Evolutionary conservation across 2,888 invertebrate genomes (phyloP), one percentile per base, ranked within the genome.

Genomic region (Drosophila koepferae): DNA sequence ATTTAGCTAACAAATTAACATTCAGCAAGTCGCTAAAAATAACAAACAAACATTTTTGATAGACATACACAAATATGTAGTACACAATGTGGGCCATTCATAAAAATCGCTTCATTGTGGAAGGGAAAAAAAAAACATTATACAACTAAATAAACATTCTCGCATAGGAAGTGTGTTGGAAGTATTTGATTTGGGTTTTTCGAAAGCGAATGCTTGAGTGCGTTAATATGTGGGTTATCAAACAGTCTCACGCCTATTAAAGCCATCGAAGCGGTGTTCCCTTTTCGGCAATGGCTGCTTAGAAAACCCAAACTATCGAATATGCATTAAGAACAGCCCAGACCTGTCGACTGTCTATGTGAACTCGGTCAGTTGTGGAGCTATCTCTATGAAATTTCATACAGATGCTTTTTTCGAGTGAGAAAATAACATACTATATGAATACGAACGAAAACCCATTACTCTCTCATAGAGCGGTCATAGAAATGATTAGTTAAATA

Each of bases 11-110:
- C 75, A 74, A 82, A 85, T 85, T 87, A 87, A 78, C 62, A 62
- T 28, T 68, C 53, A 20, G 41, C 41, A 28, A 64, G 59, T 55
- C 53, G 74, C 54, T 63, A 64, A 77, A 66, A 70, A 56, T 34
- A 71, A 64, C 61, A 72, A 71, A 40, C 48, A 53, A 62, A 43
- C n/a, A n/a, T n/a, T n/a, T n/a, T n/a, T n/a, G n/a, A n/a, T n/a
- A n/a, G n/a, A n/a, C n/a, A n/a, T n/a, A n/a, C 40, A 12, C n/a
- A 41, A 41, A n/a, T 41, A 20, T 66, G 66, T 56, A 68, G 64
- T 60, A 55, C 61, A 85, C 87, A 85, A 87, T 85, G 82, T 85
- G 71, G 85, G 80, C 85, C 85, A 87, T 85, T 85, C 85, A 85
- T 79, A 74, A 80, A 80, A 73, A 40, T 48, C 63, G 23, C 23